Evolutionary conservation across 2,888 invertebrate genomes (phyloP), one percentile per base, ranked within the genome.

Genomic region (Torymus aiolomorphi): DNA sequence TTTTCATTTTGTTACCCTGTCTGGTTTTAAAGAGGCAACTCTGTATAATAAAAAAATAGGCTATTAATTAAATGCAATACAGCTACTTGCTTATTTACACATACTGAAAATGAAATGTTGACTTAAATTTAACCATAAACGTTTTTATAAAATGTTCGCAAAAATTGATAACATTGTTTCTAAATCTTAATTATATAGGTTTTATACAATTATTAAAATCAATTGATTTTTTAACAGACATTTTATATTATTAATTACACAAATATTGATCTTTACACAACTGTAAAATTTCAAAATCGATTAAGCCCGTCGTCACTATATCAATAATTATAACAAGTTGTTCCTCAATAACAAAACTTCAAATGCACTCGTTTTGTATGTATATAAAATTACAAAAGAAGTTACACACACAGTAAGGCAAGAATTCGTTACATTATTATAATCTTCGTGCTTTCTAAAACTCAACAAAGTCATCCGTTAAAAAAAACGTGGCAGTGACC

Each of bases 1-100:
- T 88, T 85, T 88, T 88, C 85, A 88, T 78, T 85, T 82, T 82
- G 70, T 85, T 86, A 85, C 85, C 85, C 86, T 87, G 84, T 80
- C 86, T 84, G 83, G 83, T 86, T 66, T 67, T 80, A 12, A 72
- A 51, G 42, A 72, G 79, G 74, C 69, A 75, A 70, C 56, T 20
- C 65, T 76, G 18, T 31, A 31, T 42, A 72, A 75, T 80, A 76
- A 82, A 82, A 82, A 82, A 78, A 80, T 82, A 82, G 75, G 63
- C 62, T 80, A 24, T 77, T 73, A 73, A 73, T 74, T 54, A 75
- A 72, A 75, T 75, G 80, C 71, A 82, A 72, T 72, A 74, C 42
- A 82, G 52, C 65, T 72, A 80, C 12, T 31, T 74, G 69, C 56
- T 77, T 75, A 80, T 80, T 67, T 80, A 76, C 80, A 82, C 76